Conservation (phyloP, 2,113 vertebrate genomes). For the Mustela nigripes region DNA sequence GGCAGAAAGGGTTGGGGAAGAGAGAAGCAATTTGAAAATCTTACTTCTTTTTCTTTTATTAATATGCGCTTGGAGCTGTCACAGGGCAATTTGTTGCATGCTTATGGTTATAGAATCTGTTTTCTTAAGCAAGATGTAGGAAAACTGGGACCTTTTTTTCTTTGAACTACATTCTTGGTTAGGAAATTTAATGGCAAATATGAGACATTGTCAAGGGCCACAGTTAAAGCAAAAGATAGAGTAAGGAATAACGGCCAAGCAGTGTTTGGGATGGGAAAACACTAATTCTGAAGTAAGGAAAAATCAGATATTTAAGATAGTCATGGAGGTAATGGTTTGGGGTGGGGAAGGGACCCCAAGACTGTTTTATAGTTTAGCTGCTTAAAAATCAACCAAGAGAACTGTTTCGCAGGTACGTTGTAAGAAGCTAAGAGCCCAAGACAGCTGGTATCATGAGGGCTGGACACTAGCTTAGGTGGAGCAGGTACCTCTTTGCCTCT, state of each 20-base stretch:
- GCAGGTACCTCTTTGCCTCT: fast-evolving
- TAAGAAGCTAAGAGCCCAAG: neutral
- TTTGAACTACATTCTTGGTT: neutral
- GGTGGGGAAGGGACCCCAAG: neutral
- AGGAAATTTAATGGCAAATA: neutral
- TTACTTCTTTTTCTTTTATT: neutral
- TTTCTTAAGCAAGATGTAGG: neutral
- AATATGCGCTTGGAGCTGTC: neutral
- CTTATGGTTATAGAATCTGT: neutral
- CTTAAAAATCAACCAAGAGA: neutral
- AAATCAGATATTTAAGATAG: neutral
- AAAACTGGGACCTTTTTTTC: neutral
- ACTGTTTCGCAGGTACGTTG: fast-evolving
- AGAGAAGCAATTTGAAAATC: neutral
- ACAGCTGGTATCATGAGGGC: fast-evolving
- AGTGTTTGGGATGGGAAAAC: neutral
- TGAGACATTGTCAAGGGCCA: neutral
- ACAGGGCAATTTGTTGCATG: fast-evolving
- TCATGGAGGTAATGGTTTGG: neutral
- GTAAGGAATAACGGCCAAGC: neutral
- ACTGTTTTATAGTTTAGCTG: neutral
- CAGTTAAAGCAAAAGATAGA: neutral
- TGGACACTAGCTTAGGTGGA: too few species aligned
- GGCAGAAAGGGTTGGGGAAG: neutral
- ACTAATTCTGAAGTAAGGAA: neutral